Conservation (phyloP, 2,113 vertebrate genomes). For the Micronycteris hirsuta region DNA sequence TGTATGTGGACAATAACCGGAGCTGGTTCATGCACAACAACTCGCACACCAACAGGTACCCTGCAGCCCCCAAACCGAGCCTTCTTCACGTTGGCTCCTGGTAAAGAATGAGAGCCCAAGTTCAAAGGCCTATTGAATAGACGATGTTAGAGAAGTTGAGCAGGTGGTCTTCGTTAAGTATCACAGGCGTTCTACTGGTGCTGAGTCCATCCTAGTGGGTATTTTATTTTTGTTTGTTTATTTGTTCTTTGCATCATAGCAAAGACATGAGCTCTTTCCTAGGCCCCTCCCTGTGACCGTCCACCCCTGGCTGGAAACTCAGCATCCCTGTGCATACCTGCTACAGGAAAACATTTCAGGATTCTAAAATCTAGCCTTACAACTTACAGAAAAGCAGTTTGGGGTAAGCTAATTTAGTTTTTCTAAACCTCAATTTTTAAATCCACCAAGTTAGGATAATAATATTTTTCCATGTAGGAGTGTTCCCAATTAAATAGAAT, state of each 20-base stretch:
- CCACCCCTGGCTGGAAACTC: not conserved
- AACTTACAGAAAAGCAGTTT: conserved; percentile 6
- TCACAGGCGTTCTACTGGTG: not conserved
- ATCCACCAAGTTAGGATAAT: not conserved
- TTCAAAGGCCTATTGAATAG: not conserved
- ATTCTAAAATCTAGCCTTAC: not conserved
- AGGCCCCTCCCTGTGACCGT: not conserved
- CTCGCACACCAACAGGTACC: conserved; percentile 98
- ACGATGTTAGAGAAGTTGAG: not conserved
- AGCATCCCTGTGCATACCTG: not conserved
- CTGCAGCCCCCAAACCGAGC: conserved; percentile 16
- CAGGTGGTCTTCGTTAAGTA: not conserved
- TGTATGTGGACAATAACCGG: conserved; percentile 99
- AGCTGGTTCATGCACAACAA: conserved; percentile 99
- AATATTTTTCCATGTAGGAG: not conserved
- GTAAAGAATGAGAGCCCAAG: not conserved
- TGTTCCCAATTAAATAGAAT: not conserved
- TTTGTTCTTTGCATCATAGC: not conserved
- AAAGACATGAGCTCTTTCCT: not conserved
- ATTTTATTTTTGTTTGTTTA: not conserved
- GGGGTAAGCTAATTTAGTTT: not conserved
- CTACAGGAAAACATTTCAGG: not conserved
- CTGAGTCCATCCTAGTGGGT: not conserved
- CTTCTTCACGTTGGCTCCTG: conserved; percentile 43
- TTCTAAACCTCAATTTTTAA: not conserved